These are phyloP conservation scores for Napeogenes inachia DNA, from an alignment of 2,888 invertebrate species.

Conservation along the genomic window DNA sequence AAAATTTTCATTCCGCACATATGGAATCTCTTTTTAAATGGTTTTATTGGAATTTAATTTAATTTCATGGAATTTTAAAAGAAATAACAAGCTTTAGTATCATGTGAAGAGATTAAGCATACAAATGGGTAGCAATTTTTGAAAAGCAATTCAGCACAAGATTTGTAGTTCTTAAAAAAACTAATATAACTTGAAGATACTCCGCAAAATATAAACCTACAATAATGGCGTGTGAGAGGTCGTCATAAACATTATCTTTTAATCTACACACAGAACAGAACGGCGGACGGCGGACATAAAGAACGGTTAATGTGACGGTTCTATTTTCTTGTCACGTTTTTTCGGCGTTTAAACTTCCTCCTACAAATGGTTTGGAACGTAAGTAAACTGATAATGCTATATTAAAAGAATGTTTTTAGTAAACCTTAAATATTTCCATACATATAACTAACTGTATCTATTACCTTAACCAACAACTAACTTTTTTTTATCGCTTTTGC, in stretches of 20 bases:
- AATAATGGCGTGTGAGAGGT: conserved; percentile 11
- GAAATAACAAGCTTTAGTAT: too few relatives aligned
- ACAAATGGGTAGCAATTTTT: background rate
- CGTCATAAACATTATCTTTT: conserved; percentile 51
- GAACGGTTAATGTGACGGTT: conserved; percentile 62
- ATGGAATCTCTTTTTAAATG: too few relatives aligned
- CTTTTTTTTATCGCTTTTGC: too few relatives aligned
- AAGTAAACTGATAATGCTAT: conserved; percentile 51
- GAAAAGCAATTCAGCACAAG: background rate
- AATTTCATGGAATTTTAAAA: too few relatives aligned
- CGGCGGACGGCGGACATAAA: conserved; percentile 55
- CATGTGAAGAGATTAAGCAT: too few relatives aligned
- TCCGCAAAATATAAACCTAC: conserved; percentile 8
- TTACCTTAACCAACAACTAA: too few relatives aligned
- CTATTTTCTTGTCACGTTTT: conserved; percentile 72
- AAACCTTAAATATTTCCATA: too few relatives aligned
- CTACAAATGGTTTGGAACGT: conserved; percentile 63
- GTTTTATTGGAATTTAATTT: too few relatives aligned
- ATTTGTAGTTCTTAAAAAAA: background rate
- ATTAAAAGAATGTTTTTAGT: background rate
- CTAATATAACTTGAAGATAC: background rate
- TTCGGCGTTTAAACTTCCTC: conserved; percentile 63
- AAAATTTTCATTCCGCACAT: background rate
- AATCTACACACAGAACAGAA: conserved; percentile 62
- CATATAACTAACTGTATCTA: too few relatives aligned